Evolutionary conservation across 2,113 vertebrate genomes (phyloP).

Genomic region (Zingel zingel): DNA sequence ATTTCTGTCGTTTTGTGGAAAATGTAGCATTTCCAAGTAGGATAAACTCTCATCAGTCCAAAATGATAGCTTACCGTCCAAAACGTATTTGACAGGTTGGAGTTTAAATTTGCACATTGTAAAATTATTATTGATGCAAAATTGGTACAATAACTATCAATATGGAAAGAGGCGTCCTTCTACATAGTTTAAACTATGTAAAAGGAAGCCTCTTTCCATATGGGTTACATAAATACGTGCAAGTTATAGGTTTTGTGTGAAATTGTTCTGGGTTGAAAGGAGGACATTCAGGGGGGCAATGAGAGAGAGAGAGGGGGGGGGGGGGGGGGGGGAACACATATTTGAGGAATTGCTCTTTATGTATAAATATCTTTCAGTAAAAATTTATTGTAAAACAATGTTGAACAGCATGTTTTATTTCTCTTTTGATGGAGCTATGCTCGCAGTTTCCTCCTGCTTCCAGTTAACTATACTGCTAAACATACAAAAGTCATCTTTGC

Average conservation of each 20-base stretch:
- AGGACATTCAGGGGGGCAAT: too few relatives aligned
- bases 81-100: neutral
- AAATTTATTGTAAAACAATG: neutral
- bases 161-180: neutral
- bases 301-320: too few relatives aligned
- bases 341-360: neutral
- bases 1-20: neutral
- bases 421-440: neutral
- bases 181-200: too few relatives aligned
- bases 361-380: neutral
- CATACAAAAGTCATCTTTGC: neutral
- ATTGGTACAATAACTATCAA: neutral
- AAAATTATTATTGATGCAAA: neutral
- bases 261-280: too few relatives aligned
- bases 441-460: neutral
- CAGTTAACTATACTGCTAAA: neutral
- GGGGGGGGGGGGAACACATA: neutral
- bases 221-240: too few relatives aligned
- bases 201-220: too few relatives aligned
- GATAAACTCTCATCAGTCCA: neutral
- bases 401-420: neutral
- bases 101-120: neutral
- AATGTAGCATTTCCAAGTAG: neutral
- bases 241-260: too few relatives aligned
- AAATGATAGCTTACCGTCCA: neutral